Evolutionary conservation across 92 coral and sea anemone species (phyloP), one percentile per base, ranked within the genome.

Genomic region (Porites lobata): DNA sequence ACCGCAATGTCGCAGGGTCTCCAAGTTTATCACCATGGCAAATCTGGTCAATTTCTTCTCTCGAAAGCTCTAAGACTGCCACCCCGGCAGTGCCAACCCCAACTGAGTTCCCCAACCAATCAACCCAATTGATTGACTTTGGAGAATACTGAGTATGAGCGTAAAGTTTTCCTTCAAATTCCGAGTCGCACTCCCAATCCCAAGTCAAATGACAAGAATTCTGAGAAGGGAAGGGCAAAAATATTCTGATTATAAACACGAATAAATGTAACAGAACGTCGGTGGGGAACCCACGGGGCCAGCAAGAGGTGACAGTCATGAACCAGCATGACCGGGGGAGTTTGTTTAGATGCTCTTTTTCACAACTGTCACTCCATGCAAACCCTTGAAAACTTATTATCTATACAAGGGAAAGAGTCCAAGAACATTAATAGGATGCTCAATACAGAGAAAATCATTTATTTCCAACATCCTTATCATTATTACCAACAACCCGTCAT

Each of bases 151-250:
- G 62, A 0, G 72, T 50, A 22, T 22, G 24, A 22, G 73, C 83
- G 2, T 8, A 50, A 11, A 79, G 50, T 1, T 47, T 63, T 47
- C 43, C 59, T 50, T 86, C 85, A 78, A 86, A 86, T 1, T 69
- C 70, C 1, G 66, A 73, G 51, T 86, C 90, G 8, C 1, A 26
- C 69, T 86, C 90, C 85, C 90, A 86, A 11, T 65, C 77, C 90
- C 90, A 78, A 8, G 11, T 11, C 38, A 85, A 24, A 20, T 47
- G 76, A 47, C 76, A 24, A 9, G 13, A 8, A 54, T 54, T 54
- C 9, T 54, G 75, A 43, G 75, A 69, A 54, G 61, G 51, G 19
- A 24, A 12, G 50, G 79, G 32, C 2, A n/a, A 75, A 54, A 75
- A 9, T 6, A 69, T 24, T 24, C 2, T 26, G 51, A 7, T 8